Evolutionary conservation across 92 coral and sea anemone genomes (phyloP), one percentile per base, ranked within the genome.

Genomic region (Epizoanthus stellaris): DNA sequence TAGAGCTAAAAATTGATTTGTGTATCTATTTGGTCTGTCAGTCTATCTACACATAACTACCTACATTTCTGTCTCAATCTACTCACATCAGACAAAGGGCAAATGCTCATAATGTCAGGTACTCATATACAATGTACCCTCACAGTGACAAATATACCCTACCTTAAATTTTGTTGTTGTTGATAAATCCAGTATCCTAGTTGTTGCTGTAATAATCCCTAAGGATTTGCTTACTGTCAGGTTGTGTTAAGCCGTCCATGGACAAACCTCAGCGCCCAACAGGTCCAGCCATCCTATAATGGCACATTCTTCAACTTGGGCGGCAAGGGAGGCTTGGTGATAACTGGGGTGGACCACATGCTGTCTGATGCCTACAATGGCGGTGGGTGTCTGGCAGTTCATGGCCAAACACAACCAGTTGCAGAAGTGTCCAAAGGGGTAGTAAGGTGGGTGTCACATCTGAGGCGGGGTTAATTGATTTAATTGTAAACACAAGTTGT

Each of bases 231-330:
- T 30, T 62, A 20, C 19, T 59, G 12, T 67, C 53, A 96, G 99
- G 97, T 92, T 80, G 94, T 91, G 42, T 84, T 82, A 23, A 89
- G 64, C 66, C 73, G 84, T 3, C 94, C 97, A 1, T 96, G 99
- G 99, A 92, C 98, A 45, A 93, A 96, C 86, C 89, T 96, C 15
- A 90, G 99, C 81, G 93, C 97, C 14, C 99, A 96, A 56, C 98
- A 96, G 83, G 54, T 81, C 0, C 99, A 96, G 53, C 96, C 96
- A 13, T 77, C 97, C 63, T 94, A 87, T 84, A 88, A 52, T 73
- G 86, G 95, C 65, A 88, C 93, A 12, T 92, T 96, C 84, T 96
- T 90, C 74, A 96, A 93, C 86, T 85, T 96, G 81, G 95, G 98
- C 56, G 77, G 91, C 63, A 84, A 90, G 88, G 90, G 91, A 20